Conservation (phyloP, 2,888 invertebrate genomes). For the Nemapogon koenigi region DNA sequence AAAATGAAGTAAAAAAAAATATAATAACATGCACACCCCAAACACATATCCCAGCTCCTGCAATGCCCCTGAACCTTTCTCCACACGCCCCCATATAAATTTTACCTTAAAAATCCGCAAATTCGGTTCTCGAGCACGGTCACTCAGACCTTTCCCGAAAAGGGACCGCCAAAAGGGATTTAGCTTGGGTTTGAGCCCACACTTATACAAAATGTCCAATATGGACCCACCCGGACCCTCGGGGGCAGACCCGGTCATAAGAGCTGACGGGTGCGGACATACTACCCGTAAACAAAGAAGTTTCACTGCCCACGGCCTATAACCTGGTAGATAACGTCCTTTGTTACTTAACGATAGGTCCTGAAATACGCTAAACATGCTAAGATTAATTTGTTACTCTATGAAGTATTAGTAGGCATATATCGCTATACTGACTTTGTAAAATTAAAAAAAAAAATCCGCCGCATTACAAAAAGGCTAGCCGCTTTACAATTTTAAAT, state of each 20-base stretch:
- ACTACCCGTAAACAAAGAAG: conserved; percentile 40
- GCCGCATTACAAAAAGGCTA: too few species aligned
- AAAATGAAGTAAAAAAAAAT: conserved; percentile 20
- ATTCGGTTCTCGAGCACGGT: conserved; percentile 56
- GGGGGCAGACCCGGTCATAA: conserved; percentile 36
- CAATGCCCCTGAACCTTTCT: conserved; percentile 10
- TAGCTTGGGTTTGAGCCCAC: conserved; percentile 55
- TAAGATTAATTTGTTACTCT: too few species aligned
- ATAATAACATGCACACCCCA: conserved; percentile 22
- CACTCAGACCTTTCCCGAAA: conserved; percentile 47
- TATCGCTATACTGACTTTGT: too few species aligned
- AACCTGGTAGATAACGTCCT: conserved; percentile 27
- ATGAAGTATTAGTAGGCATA: too few species aligned
- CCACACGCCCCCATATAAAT: conserved; percentile 49
- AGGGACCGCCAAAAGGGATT: conserved; percentile 61
- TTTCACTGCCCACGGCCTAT: conserved; percentile 29
- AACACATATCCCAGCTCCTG: conserved; percentile 20
- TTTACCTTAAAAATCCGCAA: conserved; percentile 65
- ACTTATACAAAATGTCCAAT: conserved; percentile 65
- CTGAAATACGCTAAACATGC: too few species aligned
- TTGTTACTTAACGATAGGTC: conserved; percentile 9
- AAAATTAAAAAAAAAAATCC: too few species aligned
- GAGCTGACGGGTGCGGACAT: conserved; percentile 22
- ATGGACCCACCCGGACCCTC: conserved; percentile 38
- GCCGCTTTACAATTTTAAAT: too few species aligned